Conservation (phyloP, 1,140 invertebrate species). For the Orchestia grillus region DNA sequence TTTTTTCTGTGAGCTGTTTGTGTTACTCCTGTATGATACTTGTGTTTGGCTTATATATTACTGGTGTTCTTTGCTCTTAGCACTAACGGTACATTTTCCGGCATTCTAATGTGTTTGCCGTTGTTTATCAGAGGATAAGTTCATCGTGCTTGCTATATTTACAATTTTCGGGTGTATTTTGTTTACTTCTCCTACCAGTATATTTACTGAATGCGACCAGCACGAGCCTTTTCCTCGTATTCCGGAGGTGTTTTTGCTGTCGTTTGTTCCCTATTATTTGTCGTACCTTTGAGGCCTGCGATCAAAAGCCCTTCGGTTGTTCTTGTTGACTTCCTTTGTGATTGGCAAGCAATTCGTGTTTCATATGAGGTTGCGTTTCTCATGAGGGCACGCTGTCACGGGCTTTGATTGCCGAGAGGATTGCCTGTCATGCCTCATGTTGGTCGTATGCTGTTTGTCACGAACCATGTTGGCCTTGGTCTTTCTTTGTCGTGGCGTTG, state of each 20-base stretch:
- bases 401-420: neutral
- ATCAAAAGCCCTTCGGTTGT: too few relatives aligned
- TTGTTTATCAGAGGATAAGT: too few relatives aligned
- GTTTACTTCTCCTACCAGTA: neutral
- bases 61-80: neutral
- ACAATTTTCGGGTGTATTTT: neutral
- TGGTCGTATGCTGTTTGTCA: too few relatives aligned
- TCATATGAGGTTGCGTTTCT: neutral
- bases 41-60: neutral
- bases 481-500: neutral
- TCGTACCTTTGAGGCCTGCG: too few relatives aligned
- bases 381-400: neutral
- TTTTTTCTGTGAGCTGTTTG: neutral
- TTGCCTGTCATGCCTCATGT: neutral
- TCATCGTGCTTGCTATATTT: neutral
- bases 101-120: neutral
- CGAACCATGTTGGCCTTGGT: too few relatives aligned
- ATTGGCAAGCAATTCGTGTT: too few relatives aligned
- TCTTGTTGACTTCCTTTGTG: too few relatives aligned
- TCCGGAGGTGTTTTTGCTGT: too few relatives aligned
- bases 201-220: too few relatives aligned
- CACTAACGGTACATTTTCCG: neutral
- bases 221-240: too few relatives aligned
- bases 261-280: too few relatives aligned
- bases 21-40: neutral